A percentile compares a stretch with the other conserved stretches of the same genome.
These are phyloP conservation scores for Peromyscus attwateri DNA, from an alignment of 2,797 vertebrate species.

Conservation along the genomic window DNA sequence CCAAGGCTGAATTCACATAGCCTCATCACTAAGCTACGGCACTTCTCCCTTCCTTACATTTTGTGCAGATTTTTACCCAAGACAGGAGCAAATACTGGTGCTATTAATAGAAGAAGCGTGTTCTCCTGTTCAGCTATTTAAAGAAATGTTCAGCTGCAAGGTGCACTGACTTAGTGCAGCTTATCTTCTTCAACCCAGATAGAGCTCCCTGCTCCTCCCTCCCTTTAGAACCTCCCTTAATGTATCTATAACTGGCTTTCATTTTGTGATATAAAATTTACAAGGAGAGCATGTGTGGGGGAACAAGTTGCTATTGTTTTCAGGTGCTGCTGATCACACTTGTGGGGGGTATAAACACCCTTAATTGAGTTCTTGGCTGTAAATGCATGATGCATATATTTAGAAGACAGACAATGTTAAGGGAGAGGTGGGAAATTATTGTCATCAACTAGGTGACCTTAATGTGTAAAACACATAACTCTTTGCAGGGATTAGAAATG, in stretches of 20 bases:
- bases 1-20: neutral
- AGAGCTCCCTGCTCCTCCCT: slow-evolving; percentile 70
- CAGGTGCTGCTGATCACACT: slow-evolving; percentile 81
- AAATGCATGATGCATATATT: slow-evolving; percentile 75
- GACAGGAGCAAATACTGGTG: slow-evolving; percentile 66
- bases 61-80: slow-evolving; percentile 62
- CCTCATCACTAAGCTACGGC: neutral
- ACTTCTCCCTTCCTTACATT: neutral
- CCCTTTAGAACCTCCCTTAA: slow-evolving; percentile 73
- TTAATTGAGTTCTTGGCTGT: slow-evolving; percentile 76
- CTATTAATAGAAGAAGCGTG: slow-evolving; percentile 67
- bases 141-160: slow-evolving; percentile 83
- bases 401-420: slow-evolving; percentile 61
- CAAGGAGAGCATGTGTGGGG: slow-evolving; percentile 66
- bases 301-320: slow-evolving; percentile 79
- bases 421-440: slow-evolving; percentile 60
- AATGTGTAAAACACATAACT: slow-evolving; percentile 48
- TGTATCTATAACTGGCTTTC: slow-evolving; percentile 83
- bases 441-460: slow-evolving; percentile 63
- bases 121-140: slow-evolving; percentile 84
- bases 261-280: slow-evolving; percentile 82
- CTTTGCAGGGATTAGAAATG: slow-evolving; percentile 34
- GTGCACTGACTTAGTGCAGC: slow-evolving; percentile 82
- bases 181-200: slow-evolving; percentile 87
- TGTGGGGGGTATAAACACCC: slow-evolving; percentile 51